phyloP scores from a whole-genome alignment of 2,113 vertebrate genomes.

The Ciconia stormi region DNA sequence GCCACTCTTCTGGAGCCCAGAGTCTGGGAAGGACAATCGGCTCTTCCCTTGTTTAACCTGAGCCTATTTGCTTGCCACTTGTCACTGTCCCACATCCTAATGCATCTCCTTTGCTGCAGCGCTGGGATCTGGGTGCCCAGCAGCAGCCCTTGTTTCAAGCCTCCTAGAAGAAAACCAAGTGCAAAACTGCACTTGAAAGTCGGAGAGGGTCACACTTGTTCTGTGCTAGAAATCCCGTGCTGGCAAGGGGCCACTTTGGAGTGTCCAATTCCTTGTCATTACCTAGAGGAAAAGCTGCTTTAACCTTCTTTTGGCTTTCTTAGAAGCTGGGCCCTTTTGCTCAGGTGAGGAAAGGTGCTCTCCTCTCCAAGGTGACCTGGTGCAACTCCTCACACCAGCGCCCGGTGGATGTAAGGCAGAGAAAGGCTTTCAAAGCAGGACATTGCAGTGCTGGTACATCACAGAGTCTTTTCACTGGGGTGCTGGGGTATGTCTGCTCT shows the following conservation, averaged over 20 bases:
- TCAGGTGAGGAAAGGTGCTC: not conserved
- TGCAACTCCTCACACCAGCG: not conserved
- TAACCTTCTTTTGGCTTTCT: not conserved
- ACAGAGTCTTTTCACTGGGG: not conserved
- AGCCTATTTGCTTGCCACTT: not conserved
- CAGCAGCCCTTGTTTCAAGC: not conserved
- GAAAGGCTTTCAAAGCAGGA: not conserved
- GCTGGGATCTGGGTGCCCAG: not conserved
- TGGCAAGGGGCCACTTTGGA: not conserved
- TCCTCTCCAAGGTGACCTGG: not conserved
- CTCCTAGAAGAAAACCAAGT: not conserved
- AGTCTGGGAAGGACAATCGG: not conserved
- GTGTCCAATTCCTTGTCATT: not conserved
- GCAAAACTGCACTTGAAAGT: not conserved
- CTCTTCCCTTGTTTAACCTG: not conserved
- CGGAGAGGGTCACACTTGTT: not conserved
- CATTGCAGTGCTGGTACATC: not conserved
- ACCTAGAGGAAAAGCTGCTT: not conserved
- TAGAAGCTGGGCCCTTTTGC: not conserved
- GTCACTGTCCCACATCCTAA: not conserved
- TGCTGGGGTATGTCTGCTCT: not conserved
- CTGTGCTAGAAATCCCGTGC: not conserved
- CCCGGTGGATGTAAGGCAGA: not conserved
- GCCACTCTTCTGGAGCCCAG: not conserved
- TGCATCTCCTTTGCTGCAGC: not conserved